A percentile compares a stretch with the other conserved stretches of the same genome.
Evolutionary conservation across 2,888 invertebrate species (phyloP).

Genomic region (Synanthedon myopaeformis): DNA sequence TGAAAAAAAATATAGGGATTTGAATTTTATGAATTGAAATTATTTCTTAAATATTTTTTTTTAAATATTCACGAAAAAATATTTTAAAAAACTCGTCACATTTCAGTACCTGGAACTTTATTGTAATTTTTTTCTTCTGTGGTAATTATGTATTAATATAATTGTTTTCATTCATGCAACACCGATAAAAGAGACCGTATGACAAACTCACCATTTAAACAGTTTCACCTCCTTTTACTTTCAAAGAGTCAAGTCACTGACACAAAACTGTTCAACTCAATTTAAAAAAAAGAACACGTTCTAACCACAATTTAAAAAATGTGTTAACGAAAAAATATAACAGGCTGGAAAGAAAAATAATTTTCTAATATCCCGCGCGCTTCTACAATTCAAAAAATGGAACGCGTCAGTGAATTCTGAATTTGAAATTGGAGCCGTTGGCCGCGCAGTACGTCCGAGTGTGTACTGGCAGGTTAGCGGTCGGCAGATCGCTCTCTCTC

Average conservation of each 20-base stretch:
- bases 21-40: background rate
- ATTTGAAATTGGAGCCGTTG: slow-evolving; percentile 24
- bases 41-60: background rate
- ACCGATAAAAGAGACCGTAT: slow-evolving; percentile 15
- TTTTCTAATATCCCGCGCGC: slow-evolving; percentile 26
- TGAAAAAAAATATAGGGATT: background rate
- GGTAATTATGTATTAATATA: background rate
- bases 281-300: background rate
- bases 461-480: slow-evolving; percentile 34
- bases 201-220: slow-evolving; percentile 21
- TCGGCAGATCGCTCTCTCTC: slow-evolving; percentile 50
- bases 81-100: background rate
- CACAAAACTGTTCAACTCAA: background rate
- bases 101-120: too few species aligned
- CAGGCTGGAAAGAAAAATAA: background rate
- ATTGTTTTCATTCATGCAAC: slow-evolving; percentile 1
- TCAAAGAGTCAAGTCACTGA: slow-evolving; percentile 18
- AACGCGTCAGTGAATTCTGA: slow-evolving; percentile 14
- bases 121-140: background rate
- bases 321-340: slow-evolving; percentile 8
- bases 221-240: slow-evolving; percentile 58
- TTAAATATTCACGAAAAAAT: background rate
- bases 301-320: too few species aligned
- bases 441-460: slow-evolving; percentile 24
- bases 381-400: slow-evolving; percentile 28